A percentile compares a stretch with the other conserved stretches of the same genome.
These are phyloP conservation scores for Parazoanthus swiftii DNA, from an alignment of 92 coral and sea anemone species.

Conservation along the genomic window DNA sequence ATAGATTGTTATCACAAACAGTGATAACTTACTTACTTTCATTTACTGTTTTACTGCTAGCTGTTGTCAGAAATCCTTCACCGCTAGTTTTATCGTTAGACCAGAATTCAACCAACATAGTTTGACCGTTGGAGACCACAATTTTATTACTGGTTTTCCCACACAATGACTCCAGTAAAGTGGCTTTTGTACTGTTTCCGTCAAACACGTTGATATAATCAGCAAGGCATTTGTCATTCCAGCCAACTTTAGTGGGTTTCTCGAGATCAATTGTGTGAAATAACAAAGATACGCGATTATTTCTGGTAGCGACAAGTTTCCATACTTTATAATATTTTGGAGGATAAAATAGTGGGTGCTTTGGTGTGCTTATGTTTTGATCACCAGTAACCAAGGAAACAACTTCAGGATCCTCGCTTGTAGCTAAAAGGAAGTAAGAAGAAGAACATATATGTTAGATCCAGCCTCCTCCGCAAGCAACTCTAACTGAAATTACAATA, in stretches of 20 bases:
- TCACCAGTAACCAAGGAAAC: not conserved
- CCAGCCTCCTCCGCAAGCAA: too few species aligned
- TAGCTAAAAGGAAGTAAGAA: not conserved
- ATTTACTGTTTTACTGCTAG: not conserved
- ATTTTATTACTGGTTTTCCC: conserved; percentile 3
- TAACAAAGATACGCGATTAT: not conserved
- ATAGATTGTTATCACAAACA: too few species aligned
- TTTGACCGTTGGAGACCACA: not conserved
- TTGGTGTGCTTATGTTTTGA: not conserved
- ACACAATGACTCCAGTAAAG: not conserved
- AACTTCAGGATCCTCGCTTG: not conserved
- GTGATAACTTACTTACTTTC: not conserved
- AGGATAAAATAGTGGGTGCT: not conserved
- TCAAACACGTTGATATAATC: not conserved
- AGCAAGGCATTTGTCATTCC: not conserved
- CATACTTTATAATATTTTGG: not conserved
- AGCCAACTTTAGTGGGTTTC: not conserved
- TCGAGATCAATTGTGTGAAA: conserved; percentile 18
- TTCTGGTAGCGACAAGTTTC: not conserved
- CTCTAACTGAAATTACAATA: too few species aligned
- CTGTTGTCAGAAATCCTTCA: conserved; percentile 10
- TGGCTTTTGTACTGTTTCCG: not conserved
- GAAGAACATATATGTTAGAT: not conserved
- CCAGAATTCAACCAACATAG: not conserved
- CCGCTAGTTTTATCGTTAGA: not conserved